These are phyloP conservation scores for Heteractis magnifica DNA, from an alignment of 92 coral and sea anemone genomes.

Conservation along the genomic window DNA sequence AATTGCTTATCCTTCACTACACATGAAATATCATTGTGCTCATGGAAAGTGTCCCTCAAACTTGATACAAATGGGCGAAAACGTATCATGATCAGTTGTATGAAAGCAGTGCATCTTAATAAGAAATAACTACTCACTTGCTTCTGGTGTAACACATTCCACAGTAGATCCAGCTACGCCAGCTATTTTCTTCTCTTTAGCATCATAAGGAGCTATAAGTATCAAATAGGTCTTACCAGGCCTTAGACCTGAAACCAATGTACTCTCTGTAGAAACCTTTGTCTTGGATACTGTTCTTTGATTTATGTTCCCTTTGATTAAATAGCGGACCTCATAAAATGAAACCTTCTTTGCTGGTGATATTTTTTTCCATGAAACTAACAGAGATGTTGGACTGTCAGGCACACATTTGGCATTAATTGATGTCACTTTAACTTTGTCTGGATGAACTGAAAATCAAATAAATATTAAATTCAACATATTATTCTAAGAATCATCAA, in stretches of 20 bases:
- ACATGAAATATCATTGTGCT: no score
- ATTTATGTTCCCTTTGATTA: constrained; percentile 36
- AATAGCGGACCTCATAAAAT: constrained; percentile 52
- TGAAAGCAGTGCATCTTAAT: no score
- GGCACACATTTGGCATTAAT: constrained; percentile 43
- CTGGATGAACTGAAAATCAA: not conserved
- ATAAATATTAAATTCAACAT: not conserved
- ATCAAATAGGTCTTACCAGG: constrained; percentile 55
- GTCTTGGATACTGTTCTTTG: constrained; percentile 16
- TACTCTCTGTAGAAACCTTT: constrained; percentile 18
- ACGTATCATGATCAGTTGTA: no score
- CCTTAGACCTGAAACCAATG: constrained; percentile 27
- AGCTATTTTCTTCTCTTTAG: constrained; percentile 10
- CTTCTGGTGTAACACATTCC: constrained; percentile 53
- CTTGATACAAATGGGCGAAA: no score
- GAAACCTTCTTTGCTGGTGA: constrained; percentile 33
- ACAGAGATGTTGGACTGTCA: constrained; percentile 50
- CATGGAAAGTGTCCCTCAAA: no score
- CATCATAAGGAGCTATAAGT: constrained; percentile 22
- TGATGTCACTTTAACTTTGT: constrained; percentile 7
- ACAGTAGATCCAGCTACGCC: not conserved
- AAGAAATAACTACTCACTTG: constrained; percentile 34
- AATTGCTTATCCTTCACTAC: no score
- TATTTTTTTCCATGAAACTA: constrained; percentile 59
- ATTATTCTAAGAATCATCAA: no score